Evolutionary conservation across 2,888 invertebrate species (phyloP).

Genomic region (Cenopis cana): DNA sequence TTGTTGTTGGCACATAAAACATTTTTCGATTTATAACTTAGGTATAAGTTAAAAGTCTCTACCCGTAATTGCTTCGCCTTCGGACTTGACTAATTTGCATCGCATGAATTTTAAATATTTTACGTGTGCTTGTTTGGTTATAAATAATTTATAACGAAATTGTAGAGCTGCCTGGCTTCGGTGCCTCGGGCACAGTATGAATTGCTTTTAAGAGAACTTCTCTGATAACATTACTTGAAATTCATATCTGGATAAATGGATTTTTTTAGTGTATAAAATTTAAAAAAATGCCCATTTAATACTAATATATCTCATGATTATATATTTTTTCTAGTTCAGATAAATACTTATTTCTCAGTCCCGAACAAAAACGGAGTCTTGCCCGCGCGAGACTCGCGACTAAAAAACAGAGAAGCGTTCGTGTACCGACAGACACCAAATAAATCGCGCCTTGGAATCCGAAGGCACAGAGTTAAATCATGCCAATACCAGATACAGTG

Average conservation of each 20-base stretch:
- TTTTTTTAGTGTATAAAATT: too few species aligned
- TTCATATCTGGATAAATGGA: background rate
- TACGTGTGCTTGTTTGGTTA: conserved; percentile 47
- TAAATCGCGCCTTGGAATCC: conserved; percentile 71
- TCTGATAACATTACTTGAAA: conserved; percentile 20
- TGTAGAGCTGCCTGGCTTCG: conserved; percentile 61
- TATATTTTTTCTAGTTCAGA: too few species aligned
- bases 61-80: conserved; percentile 66
- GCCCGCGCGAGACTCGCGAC: background rate
- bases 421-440: conserved; percentile 55
- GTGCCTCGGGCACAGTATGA: conserved; percentile 45
- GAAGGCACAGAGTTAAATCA: conserved; percentile 75
- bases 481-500: conserved; percentile 74
- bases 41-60: conserved; percentile 56
- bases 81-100: conserved; percentile 72
- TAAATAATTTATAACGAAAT: conserved; percentile 57
- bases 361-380: background rate
- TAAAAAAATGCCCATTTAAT: too few species aligned
- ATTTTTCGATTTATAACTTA: conserved; percentile 72
- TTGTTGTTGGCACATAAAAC: conserved; percentile 75
- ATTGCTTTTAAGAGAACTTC: conserved; percentile 28
- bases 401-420: conserved; percentile 39
- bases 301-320: too few species aligned
- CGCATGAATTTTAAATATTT: conserved; percentile 68
- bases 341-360: conserved; percentile 17